Base-by-base conservation (phyloP, 2,797 vertebrate species). In the Echeneis naucrates region DNA sequence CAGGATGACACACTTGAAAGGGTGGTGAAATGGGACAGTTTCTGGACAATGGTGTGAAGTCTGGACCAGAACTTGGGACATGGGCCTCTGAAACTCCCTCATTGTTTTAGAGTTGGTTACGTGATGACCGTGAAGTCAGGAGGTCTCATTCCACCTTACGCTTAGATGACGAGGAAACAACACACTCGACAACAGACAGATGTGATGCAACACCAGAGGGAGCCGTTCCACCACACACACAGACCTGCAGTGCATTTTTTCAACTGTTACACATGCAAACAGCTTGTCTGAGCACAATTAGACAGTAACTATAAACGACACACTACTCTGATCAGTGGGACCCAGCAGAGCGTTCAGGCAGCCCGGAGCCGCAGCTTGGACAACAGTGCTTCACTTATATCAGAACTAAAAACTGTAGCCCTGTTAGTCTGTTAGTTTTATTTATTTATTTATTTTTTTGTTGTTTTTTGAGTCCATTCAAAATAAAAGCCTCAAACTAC, bases 311-410 rank as follows among this genome's bases (percentile, higher is more conserved):
- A 38, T 0, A 33, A 2, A 16, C 3, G n/a, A 71, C 68, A 58
- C 23, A 51, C 21, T 19, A 23, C 14, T 52, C 21, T 11, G 40
- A 51, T 24, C 16, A 19, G 32, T 8, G 23, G 14, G 53, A 32
- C 52, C 52, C 24, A 23, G 4, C 8, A 50, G 51, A 30, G 9
- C 32, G 12, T 6, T 1, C 12, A 26, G 3, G 3, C 35, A 45
- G 50, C 16, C 47, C 37, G 7, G 38, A 52, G 55, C 24, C 35
- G 6, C 1, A n/a, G 13, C 1, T 17, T 27, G 38, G 45, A 5
- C 30, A 30, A 75, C 57, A 60, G 42, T 52, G 38, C 48, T 65
- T 47, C 17, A 38, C 11, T 32, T 57, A 13, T 40, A 61, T 21
- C 4, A 32, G 2, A 58, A 57, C 2, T 17, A 57, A 61, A 27